Conservation (phyloP, 2,888 invertebrate species). For the Aleiodes alternator region DNA sequence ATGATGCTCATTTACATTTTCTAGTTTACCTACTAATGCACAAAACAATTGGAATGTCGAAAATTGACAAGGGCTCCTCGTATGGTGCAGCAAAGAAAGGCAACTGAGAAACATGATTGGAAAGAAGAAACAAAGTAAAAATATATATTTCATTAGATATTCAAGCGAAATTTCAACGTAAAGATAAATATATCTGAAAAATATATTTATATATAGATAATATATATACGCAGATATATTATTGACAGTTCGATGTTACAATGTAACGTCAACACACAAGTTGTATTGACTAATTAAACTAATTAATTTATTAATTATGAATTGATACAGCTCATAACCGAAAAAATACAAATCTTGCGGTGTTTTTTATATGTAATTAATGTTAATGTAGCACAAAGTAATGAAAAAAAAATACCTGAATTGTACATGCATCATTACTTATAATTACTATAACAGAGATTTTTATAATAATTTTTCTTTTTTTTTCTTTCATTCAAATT, state of each 20-base stretch:
- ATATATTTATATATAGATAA: slow-evolving; percentile 46
- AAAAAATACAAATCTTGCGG: too few relatives aligned
- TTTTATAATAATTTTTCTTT: slow-evolving; percentile 55
- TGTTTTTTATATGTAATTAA: too few relatives aligned
- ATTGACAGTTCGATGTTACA: slow-evolving; percentile 40
- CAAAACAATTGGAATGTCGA: slow-evolving; percentile 88
- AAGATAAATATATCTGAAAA: slow-evolving; percentile 49
- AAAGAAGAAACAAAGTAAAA: slow-evolving; percentile 7
- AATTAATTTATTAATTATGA: too few relatives aligned
- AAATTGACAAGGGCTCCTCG: slow-evolving; percentile 89
- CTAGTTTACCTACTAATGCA: slow-evolving; percentile 87
- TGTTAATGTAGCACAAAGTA: slow-evolving; percentile 24
- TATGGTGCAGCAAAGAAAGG: slow-evolving; percentile 82
- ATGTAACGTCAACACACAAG: slow-evolving; percentile 6
- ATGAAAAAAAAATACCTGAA: slow-evolving; percentile 15
- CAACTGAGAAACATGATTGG: slow-evolving; percentile 58
- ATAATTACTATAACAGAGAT: slow-evolving; percentile 54
- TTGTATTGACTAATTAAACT: too few relatives aligned
- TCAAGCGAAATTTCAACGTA: slow-evolving; percentile 20
- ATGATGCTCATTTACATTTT: slow-evolving; percentile 66
- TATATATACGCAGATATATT: slow-evolving; percentile 46
- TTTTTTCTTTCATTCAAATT: slow-evolving; percentile 45
- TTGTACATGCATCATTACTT: slow-evolving; percentile 46
- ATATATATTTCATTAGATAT: slow-evolving; percentile 16
- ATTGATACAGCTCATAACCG: too few relatives aligned